Evolutionary conservation across 1,140 invertebrate genomes (phyloP), one percentile per base, ranked within the genome.

Genomic region (Megalopta genalis): DNA sequence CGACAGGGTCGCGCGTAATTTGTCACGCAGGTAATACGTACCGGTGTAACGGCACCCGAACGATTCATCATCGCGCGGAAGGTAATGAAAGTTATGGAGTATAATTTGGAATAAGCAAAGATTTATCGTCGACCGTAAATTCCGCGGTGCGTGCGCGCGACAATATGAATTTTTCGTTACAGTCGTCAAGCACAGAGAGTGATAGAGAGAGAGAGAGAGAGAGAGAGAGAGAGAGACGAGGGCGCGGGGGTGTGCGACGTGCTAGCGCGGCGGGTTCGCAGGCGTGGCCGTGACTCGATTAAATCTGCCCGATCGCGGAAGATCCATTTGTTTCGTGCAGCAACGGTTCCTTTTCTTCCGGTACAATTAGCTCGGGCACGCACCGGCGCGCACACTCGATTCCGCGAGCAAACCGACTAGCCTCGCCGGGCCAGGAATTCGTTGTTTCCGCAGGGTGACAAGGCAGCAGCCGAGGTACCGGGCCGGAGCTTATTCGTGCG

Each of bases 71-170:
- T n/a, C 57, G 64, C 60, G 63, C 62, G 77, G 69, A 57, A 59
- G 67, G 77, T 80, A 80, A 85, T 57, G 82, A 85, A 83, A 80
- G 83, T 80, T 76, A 74, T 54, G 67, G 71, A 21, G 82, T 83
- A 84, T 85, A 85, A 85, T 85, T 85, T 79, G 70, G 67, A 80
- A 84, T 76, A 71, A 84, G 81, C 77, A 68, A 76, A 71, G 83
- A 85, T 85, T 85, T 84, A 85, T 76, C 77, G 46, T 16, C 39
- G 37, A 59, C 6, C 82, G 59, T 85, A 85, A 85, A 85, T 85
- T 81, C 69, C 42, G 10, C 10, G 42, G 64, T 73, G 52, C 77
- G 59, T 77, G 59, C 78, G 77, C 54, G 18, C 1, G 63, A 75
- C 63, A 65, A 74, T 84, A 81, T 81, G 78, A 84, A 84, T 85